Conservation (phyloP, 2,888 invertebrate genomes). For the Pseudococcus longispinus region DNA sequence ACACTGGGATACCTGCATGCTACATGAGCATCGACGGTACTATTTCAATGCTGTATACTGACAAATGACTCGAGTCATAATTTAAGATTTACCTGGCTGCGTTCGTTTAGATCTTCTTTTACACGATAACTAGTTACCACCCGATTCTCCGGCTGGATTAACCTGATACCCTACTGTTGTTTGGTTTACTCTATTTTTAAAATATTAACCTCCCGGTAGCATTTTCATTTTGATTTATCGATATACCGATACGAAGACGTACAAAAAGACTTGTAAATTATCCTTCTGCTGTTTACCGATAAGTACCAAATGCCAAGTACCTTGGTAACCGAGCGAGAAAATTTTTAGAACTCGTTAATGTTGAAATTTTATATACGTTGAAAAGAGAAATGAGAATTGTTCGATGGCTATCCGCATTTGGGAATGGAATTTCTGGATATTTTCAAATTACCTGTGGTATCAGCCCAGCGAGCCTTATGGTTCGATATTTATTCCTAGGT, state of each 20-base stretch:
- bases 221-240: not conserved
- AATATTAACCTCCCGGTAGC: conserved; percentile 44
- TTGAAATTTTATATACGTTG: conserved; percentile 27
- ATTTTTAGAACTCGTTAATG: conserved; percentile 9
- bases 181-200: conserved; percentile 49
- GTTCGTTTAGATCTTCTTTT: conserved; percentile 37
- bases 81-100: conserved; percentile 31
- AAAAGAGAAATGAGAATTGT: conserved; percentile 23
- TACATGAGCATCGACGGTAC: not conserved
- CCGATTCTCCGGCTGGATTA: conserved; percentile 36
- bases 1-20: not conserved
- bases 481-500: not conserved
- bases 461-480: not conserved
- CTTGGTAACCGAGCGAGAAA: not conserved
- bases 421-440: not conserved
- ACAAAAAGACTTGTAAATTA: not conserved
- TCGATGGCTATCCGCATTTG: not conserved
- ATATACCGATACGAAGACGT: not conserved
- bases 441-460: not conserved
- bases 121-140: conserved; percentile 54
- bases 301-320: not conserved
- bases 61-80: conserved; percentile 48
- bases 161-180: conserved; percentile 56
- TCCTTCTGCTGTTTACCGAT: not conserved
- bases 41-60: conserved; percentile 4